Evolutionary conservation across 92 coral and sea anemone species (phyloP).

Genomic region (Anthopleura xanthogrammica): DNA sequence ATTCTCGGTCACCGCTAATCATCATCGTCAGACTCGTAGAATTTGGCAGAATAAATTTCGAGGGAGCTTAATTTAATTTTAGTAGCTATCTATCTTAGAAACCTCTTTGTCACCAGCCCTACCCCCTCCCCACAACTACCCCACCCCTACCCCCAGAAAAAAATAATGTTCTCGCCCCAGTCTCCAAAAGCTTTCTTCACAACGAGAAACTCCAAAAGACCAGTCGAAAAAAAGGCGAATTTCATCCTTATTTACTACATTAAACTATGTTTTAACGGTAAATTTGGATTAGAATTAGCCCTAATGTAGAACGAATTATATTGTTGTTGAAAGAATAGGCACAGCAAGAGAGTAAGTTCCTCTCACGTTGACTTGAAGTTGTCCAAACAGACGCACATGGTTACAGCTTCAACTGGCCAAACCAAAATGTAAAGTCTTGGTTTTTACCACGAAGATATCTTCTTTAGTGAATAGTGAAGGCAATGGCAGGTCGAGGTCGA

Average conservation of each 20-base stretch:
- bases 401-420: background rate
- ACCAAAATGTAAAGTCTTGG: conserved; percentile 3
- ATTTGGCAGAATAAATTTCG: too few relatives aligned
- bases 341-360: background rate
- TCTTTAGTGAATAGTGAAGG: background rate
- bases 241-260: background rate
- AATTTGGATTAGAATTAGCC: background rate
- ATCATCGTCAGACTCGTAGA: too few relatives aligned
- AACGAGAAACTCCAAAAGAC: background rate
- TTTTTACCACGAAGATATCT: background rate
- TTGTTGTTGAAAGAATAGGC: background rate
- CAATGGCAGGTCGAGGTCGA: conserved; percentile 83
- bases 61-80: too few relatives aligned
- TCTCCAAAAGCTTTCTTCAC: background rate
- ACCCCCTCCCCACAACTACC: background rate
- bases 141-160: background rate
- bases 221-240: background rate
- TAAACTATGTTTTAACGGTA: background rate
- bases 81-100: too few relatives aligned
- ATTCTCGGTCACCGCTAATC: too few relatives aligned
- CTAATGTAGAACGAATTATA: background rate
- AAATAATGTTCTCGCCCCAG: background rate
- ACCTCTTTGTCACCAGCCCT: too few relatives aligned
- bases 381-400: background rate
- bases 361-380: background rate